phyloP scores from a whole-genome alignment of 2,888 invertebrate genomes.

The Pyrocoelia pectoralis region DNA sequence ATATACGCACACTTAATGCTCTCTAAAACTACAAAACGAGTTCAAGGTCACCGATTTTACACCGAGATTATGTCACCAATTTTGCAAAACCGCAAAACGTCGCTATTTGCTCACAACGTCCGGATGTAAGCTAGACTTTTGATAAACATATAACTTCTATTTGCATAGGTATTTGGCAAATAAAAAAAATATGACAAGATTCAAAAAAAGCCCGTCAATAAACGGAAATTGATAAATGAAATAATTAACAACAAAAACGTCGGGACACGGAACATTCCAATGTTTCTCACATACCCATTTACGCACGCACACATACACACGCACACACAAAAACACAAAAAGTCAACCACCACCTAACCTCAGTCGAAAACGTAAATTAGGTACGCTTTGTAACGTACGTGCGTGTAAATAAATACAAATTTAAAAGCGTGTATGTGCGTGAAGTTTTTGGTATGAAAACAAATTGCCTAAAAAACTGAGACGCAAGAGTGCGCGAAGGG shows the following conservation, averaged over 20 bases:
- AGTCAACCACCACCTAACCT: neutral
- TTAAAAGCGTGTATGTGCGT: neutral
- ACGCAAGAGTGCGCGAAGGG: conserved; percentile 4
- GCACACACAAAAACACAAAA: neutral
- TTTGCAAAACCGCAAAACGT: conserved; percentile 14
- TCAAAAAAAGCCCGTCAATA: neutral
- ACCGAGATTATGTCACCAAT: conserved; percentile 6
- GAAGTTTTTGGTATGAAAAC: conserved; percentile 1
- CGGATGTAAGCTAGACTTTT: conserved; percentile 35
- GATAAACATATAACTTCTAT: conserved; percentile 22
- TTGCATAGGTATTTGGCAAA: neutral
- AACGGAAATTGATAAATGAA: neutral
- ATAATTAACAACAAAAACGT: neutral
- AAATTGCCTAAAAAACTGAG: conserved; percentile 7
- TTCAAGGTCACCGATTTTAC: conserved; percentile 12
- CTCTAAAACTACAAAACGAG: neutral
- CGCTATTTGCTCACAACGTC: conserved; percentile 3
- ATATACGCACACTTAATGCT: neutral
- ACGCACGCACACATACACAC: neutral
- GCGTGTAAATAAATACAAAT: neutral
- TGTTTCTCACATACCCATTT: neutral
- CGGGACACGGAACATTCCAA: neutral
- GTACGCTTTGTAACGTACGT: neutral
- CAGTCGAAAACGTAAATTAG: neutral
- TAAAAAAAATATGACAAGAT: neutral